These are phyloP conservation scores for Mellivora capensis DNA, from an alignment of 2,113 vertebrate species.

Conservation along the genomic window DNA sequence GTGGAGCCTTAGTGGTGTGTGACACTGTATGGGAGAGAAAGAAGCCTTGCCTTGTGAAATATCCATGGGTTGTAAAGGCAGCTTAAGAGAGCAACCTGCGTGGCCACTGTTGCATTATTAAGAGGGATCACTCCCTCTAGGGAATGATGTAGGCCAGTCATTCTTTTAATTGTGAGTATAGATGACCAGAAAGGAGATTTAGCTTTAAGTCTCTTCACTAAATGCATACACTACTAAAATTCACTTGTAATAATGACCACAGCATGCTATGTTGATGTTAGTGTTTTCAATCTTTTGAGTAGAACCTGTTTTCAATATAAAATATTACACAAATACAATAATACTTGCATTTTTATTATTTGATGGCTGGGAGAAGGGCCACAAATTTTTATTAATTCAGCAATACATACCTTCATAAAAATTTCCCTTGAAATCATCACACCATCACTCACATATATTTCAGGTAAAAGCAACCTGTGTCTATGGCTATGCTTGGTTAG, in stretches of 20 bases:
- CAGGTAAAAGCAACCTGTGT: background rate
- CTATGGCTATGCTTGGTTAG: background rate
- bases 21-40: conserved; percentile 81
- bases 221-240: background rate
- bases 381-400: background rate
- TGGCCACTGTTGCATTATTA: background rate
- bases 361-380: background rate
- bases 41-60: conserved; percentile 86
- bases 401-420: background rate
- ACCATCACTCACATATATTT: background rate
- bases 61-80: conserved; percentile 84
- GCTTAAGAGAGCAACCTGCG: background rate
- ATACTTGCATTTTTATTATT: background rate
- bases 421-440: background rate
- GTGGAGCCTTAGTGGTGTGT: conserved; percentile 71
- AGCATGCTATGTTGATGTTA: background rate
- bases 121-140: background rate
- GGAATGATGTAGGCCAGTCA: background rate
- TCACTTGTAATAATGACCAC: background rate
- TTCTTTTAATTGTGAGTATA: background rate
- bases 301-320: background rate
- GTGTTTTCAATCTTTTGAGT: background rate
- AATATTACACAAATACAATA: background rate
- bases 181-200: background rate
- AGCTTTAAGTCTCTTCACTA: background rate